These are phyloP conservation scores for Myoxocephalus aenaeus DNA, from an alignment of 2,797 vertebrate species.

Conservation along the genomic window DNA sequence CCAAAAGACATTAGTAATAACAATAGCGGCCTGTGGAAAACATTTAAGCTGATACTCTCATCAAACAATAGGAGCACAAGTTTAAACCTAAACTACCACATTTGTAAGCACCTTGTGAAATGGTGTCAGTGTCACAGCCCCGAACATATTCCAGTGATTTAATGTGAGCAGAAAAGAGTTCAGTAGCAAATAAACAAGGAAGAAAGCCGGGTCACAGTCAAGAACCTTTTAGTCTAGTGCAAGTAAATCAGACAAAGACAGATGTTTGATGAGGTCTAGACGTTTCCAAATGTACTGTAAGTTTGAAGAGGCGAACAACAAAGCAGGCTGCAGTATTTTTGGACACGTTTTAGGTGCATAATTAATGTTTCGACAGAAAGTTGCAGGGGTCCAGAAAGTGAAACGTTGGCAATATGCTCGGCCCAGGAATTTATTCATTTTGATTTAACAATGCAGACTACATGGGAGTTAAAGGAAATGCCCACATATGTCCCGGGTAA, in stretches of 20 bases:
- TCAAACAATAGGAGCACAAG: background rate
- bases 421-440: background rate
- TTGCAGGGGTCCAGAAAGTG: background rate
- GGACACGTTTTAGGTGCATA: background rate
- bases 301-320: no score
- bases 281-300: no score
- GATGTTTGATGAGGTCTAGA: background rate
- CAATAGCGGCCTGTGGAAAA: no score
- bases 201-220: background rate
- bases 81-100: background rate
- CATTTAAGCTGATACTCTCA: background rate
- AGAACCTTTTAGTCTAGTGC: background rate
- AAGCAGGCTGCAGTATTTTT: background rate
- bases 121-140: no score
- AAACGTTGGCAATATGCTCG: background rate
- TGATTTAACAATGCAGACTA: background rate
- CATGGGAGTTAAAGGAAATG: no score
- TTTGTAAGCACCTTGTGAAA: background rate
- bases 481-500: background rate
- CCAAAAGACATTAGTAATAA: no score
- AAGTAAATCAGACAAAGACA: background rate
- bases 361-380: background rate
- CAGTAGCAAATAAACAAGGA: background rate
- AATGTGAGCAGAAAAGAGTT: background rate
- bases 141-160: background rate